phyloP scores from a whole-genome alignment of 2,113 vertebrate species.

The Menura novaehollandiae region DNA sequence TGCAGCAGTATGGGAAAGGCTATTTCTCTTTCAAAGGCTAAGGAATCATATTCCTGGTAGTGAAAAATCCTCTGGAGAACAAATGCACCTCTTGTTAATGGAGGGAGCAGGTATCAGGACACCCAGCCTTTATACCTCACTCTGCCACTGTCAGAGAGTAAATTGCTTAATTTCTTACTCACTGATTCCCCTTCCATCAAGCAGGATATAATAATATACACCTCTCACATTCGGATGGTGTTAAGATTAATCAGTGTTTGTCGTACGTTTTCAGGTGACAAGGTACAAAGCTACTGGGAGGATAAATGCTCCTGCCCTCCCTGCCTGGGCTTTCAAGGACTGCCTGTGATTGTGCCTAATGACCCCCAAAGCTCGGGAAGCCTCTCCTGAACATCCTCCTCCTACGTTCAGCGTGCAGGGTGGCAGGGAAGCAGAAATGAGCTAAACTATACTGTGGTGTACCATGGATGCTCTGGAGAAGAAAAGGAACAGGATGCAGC shows the following conservation, averaged over 20 bases:
- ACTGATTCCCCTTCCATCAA: neutral
- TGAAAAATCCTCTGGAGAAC: neutral
- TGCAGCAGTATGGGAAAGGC: neutral
- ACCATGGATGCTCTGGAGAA: neutral
- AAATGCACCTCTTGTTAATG: neutral
- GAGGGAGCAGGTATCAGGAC: neutral
- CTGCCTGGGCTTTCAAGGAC: neutral
- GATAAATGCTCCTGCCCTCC: neutral
- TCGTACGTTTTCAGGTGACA: neutral
- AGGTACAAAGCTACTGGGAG: neutral
- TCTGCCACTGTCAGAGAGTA: neutral
- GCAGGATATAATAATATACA: neutral
- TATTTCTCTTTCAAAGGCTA: neutral
- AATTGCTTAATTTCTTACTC: slow-evolving; percentile 12
- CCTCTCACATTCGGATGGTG: neutral
- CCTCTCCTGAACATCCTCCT: neutral
- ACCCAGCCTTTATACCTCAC: neutral
- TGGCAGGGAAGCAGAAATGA: neutral
- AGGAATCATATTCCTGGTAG: neutral
- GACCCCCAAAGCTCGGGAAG: neutral
- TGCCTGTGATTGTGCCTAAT: neutral
- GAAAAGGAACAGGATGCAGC: neutral
- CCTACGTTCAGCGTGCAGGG: neutral
- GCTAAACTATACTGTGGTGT: neutral
- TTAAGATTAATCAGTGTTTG: slow-evolving; percentile 3